A percentile compares a stretch with the other conserved stretches of the same genome.
Evolutionary conservation across 1,140 invertebrate species (phyloP).

Genomic region (Zaprionus capensis): DNA sequence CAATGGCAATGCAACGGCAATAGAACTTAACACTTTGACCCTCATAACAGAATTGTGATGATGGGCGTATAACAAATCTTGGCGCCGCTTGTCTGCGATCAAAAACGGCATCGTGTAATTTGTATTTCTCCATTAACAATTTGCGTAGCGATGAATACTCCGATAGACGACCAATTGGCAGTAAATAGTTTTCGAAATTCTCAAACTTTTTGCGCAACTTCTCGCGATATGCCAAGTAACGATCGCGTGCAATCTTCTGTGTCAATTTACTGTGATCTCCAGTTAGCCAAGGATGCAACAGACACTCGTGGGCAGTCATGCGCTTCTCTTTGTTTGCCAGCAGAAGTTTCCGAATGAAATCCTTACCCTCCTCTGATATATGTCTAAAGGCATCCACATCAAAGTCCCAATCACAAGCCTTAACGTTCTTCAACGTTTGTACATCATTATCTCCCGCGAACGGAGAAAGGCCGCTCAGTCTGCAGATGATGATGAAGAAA

Average conservation of each 20-base stretch:
- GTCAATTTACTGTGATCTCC: constrained; percentile 92
- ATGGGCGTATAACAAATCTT: constrained; percentile 98
- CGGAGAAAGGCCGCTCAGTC: constrained; percentile 97
- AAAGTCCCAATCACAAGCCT: constrained; percentile 99
- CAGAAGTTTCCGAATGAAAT: constrained; percentile 97
- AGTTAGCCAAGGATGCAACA: constrained; percentile 97
- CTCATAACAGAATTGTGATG: constrained; percentile 97
- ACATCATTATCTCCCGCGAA: constrained; percentile 99
- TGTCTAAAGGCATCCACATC: constrained; percentile 96
- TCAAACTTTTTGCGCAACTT: constrained; percentile 93
- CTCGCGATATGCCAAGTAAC: constrained; percentile 94
- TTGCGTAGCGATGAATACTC: constrained; percentile 99
- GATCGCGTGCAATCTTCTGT: constrained; percentile 90
- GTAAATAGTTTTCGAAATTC: constrained; percentile 95
- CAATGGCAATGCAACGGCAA: constrained; percentile 97
- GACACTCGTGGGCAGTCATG: constrained; percentile 98
- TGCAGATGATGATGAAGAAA: constrained; percentile 75
- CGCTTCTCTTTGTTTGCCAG: constrained; percentile 98
- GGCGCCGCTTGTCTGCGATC: constrained; percentile 98
- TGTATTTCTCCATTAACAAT: constrained; percentile 97
- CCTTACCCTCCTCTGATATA: constrained; percentile 98
- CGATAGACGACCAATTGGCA: constrained; percentile 97
- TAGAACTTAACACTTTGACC: constrained; percentile 99
- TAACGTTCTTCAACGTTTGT: constrained; percentile 99
- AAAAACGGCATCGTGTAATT: constrained; percentile 97